Conservation (phyloP, 2,888 invertebrate genomes). For the Hyppa rectilinea region DNA sequence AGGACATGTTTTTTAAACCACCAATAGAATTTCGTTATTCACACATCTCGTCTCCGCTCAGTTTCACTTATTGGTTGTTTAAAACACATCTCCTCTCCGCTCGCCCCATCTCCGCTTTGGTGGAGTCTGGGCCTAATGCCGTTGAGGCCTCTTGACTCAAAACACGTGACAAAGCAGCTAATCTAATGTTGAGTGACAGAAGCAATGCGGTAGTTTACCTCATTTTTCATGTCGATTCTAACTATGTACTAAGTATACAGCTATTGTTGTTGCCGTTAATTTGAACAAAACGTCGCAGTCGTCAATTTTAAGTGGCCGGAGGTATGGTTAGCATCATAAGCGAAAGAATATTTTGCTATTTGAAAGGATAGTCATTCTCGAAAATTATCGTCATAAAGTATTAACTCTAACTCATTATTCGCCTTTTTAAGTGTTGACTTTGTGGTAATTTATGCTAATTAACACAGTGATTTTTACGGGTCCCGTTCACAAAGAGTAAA, state of each 20-base stretch:
- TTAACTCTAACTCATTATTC: not conserved
- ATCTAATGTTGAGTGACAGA: slow-evolving; percentile 35
- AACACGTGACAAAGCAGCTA: slow-evolving; percentile 27
- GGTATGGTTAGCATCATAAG: slow-evolving; percentile 1
- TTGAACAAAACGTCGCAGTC: slow-evolving; percentile 24
- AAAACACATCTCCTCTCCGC: no score
- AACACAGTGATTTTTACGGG: not conserved
- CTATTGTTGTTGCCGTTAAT: slow-evolving; percentile 31
- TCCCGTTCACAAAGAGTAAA: no score
- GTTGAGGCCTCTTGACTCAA: slow-evolving; percentile 64
- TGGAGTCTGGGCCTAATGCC: slow-evolving; percentile 29
- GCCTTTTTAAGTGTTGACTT: not conserved
- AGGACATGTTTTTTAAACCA: no score
- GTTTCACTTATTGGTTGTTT: no score
- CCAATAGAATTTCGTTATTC: no score
- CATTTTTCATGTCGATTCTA: slow-evolving; percentile 34
- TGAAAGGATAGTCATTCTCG: not conserved
- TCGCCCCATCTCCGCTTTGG: no score
- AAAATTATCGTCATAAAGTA: not conserved
- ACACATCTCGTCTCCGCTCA: no score
- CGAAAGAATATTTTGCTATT: not conserved
- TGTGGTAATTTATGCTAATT: not conserved
- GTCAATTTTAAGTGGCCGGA: slow-evolving; percentile 18
- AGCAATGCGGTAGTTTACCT: slow-evolving; percentile 19
- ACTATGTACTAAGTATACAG: not conserved